Evolutionary conservation across 2,797 vertebrate species (phyloP).

Genomic region (Falco peregrinus): DNA sequence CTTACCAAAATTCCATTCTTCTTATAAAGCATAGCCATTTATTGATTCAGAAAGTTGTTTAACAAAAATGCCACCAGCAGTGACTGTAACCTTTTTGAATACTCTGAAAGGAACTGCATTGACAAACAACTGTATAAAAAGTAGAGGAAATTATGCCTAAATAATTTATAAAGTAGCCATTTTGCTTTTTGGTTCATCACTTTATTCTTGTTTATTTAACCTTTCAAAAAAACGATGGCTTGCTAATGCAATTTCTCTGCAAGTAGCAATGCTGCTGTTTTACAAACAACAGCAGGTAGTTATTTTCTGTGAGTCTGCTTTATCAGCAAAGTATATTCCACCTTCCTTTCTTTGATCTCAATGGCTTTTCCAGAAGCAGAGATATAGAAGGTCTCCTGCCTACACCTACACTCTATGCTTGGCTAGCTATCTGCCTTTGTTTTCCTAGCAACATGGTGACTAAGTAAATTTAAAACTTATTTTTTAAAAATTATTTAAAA

Average conservation of each 20-base stretch:
- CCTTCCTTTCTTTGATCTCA: background rate
- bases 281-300: background rate
- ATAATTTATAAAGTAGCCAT: constrained; percentile 43
- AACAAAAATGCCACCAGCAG: background rate
- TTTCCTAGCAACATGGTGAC: background rate
- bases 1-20: constrained; percentile 12
- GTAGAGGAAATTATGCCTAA: constrained; percentile 39
- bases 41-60: constrained; percentile 16
- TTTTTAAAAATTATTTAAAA: background rate
- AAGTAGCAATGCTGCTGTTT: background rate
- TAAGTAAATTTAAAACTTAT: background rate
- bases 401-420: background rate
- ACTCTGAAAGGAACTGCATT: constrained; percentile 7
- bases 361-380: background rate
- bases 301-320: background rate
- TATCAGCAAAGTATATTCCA: background rate
- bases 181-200: constrained; percentile 15
- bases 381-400: background rate
- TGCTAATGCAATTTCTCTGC: background rate
- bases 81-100: background rate
- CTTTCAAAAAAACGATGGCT: background rate
- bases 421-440: background rate
- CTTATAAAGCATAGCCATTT: constrained; percentile 6
- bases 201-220: constrained; percentile 2
- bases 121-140: constrained; percentile 23